Evolutionary conservation across 2,797 vertebrate genomes (phyloP), one percentile per base, ranked within the genome.

Genomic region (Lagothrix lagotricha): DNA sequence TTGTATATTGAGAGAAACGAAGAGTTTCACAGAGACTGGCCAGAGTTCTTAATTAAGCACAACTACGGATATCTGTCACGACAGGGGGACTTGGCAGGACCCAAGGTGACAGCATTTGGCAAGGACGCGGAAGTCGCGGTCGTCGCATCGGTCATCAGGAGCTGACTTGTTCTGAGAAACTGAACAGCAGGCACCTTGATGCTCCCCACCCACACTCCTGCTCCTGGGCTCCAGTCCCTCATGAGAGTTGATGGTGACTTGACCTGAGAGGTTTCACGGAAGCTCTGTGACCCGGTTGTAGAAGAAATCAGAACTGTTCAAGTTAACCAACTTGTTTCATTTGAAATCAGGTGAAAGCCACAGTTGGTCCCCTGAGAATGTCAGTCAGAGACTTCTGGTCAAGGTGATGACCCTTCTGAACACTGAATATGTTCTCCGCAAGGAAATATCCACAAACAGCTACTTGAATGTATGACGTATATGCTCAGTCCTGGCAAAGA

Each of bases 401-500:
- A 15, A 80, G 79, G 77, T 46, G 50, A 15, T 41, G 3, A 70
- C 80, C n/a, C 64, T 84, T 46, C 61, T 52, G 77, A 94, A 94
- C 88, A 67, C 87, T 82, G 73, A 85, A 2, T 48, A 2, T 41
- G 52, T 44, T 87, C 79, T 96, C 88, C 1, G 9, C 70, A 52
- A 80, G 61, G 91, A 89, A 54, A 54, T 6, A 0, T 85, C 90
- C 79, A 50, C 91, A 73, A 94, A 61, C 79, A 84, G 72, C 92
- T 81, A 88, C 91, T 93, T 90, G 98, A 97, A 97, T 96, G 96
- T 96, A 87, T 46, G 89, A 44, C 64, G 0, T 12, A 14, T 39
- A 4, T 75, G 61, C 48, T 28, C 7, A 7, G 75, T 57, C 70
- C 86, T 41, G 73, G 80, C 92, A 52, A 39, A 75, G 3, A 17